A percentile compares a stretch with the other conserved stretches of the same genome.
phyloP scores from a whole-genome alignment of 2,888 invertebrate genomes.

The Plutella xylostella region DNA sequence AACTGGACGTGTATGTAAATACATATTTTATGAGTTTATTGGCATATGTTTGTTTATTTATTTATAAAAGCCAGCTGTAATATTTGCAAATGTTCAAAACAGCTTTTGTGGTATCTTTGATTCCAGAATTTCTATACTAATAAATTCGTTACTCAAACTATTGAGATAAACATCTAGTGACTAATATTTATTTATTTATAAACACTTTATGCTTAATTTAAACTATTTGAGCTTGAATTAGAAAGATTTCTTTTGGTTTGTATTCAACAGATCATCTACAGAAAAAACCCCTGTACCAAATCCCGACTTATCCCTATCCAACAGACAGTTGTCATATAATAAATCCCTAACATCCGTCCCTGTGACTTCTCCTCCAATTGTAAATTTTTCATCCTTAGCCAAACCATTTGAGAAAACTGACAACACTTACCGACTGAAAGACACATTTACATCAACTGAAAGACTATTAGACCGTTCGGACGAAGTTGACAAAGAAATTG shows the following conservation, averaged over 20 bases:
- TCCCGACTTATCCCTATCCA: constrained; percentile 33
- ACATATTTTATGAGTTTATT: constrained; percentile 15
- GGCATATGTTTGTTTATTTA: background rate
- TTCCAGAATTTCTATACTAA: constrained; percentile 16
- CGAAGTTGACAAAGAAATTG: constrained; percentile 41
- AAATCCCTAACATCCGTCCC: constrained; percentile 32
- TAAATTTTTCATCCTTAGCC: constrained; percentile 57
- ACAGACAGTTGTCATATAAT: constrained; percentile 36
- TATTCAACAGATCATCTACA: constrained; percentile 70
- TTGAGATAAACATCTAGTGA: background rate
- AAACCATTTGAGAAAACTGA: constrained; percentile 64
- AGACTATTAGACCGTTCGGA: constrained; percentile 31
- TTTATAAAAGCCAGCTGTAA: constrained; percentile 1
- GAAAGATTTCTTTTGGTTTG: constrained; percentile 62
- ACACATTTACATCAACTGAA: constrained; percentile 45
- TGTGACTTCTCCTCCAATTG: constrained; percentile 34
- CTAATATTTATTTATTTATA: background rate
- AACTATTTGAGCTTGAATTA: constrained; percentile 44
- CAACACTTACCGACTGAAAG: constrained; percentile 44
- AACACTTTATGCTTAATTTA: background rate
- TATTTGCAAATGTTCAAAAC: constrained; percentile 7
- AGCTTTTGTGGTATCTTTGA: constrained; percentile 62
- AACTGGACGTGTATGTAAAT: constrained; percentile 20
- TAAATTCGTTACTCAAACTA: background rate
- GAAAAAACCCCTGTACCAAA: constrained; percentile 55